These are phyloP conservation scores for Microcebus murinus DNA, from an alignment of 2,113 vertebrate genomes.

Conservation along the genomic window DNA sequence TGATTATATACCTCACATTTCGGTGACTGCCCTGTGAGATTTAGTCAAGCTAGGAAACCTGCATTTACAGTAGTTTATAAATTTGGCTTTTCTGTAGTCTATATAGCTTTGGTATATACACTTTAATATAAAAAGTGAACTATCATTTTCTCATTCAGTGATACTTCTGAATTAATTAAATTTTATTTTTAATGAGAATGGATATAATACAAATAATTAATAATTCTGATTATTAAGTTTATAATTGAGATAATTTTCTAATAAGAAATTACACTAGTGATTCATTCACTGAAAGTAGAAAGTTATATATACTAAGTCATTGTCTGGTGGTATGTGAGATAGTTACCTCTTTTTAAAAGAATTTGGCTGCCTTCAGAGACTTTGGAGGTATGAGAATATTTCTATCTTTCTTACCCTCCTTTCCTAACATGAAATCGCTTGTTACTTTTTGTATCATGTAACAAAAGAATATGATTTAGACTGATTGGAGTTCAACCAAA, in stretches of 20 bases:
- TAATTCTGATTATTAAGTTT: conserved; percentile 42
- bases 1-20: neutral
- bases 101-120: neutral
- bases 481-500: conserved; percentile 44
- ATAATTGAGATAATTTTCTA: neutral
- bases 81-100: neutral
- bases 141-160: conserved; percentile 14
- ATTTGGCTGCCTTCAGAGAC: neutral
- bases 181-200: conserved; percentile 41
- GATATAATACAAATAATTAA: neutral
- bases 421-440: neutral
- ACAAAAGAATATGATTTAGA: conserved; percentile 20
- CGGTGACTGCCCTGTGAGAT: neutral
- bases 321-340: neutral
- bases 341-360: neutral
- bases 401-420: neutral
- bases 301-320: conserved; percentile 32
- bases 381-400: conserved; percentile 39
- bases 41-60: neutral
- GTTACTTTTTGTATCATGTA: neutral
- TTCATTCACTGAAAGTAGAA: neutral
- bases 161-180: conserved; percentile 15
- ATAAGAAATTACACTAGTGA: conserved; percentile 4
- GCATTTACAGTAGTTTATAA: neutral
- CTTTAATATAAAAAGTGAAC: conserved; percentile 2